These are phyloP conservation scores for Meleagris gallopavo DNA, from an alignment of 2,113 vertebrate species.

Conservation along the genomic window DNA sequence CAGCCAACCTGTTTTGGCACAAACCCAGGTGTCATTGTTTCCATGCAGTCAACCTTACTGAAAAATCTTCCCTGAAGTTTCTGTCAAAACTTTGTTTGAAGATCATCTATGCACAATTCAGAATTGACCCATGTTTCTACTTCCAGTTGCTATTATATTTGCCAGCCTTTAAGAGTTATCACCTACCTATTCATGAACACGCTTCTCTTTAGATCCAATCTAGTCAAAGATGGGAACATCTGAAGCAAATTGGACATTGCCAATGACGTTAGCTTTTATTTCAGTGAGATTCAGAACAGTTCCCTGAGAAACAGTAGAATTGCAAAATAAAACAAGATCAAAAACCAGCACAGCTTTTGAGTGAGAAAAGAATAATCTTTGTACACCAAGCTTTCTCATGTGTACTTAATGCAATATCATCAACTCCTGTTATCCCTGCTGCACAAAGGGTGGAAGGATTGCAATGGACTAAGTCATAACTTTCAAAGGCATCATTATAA, in stretches of 20 bases:
- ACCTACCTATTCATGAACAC: neutral
- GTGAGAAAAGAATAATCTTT: neutral
- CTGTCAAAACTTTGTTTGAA: slow-evolving; percentile 21
- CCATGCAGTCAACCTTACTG: neutral
- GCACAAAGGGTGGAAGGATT: neutral
- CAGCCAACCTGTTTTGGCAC: neutral
- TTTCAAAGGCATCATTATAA: neutral
- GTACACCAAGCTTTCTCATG: neutral
- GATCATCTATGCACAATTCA: neutral
- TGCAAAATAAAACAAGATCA: neutral
- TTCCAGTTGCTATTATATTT: neutral
- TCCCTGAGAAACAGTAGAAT: neutral
- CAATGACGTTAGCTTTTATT: neutral
- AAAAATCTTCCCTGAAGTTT: slow-evolving; percentile 5
- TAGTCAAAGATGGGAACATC: neutral
- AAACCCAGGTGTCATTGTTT: slow-evolving; percentile 5
- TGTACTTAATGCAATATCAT: neutral
- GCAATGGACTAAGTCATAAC: neutral
- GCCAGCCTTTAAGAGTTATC: neutral
- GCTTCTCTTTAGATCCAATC: neutral
- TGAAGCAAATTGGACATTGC: neutral
- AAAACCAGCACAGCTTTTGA: neutral
- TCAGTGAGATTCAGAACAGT: neutral
- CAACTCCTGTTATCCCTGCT: neutral
- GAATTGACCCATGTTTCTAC: neutral